phyloP scores from a whole-genome alignment of 2,797 vertebrate species.

The Myotis daubentonii region DNA sequence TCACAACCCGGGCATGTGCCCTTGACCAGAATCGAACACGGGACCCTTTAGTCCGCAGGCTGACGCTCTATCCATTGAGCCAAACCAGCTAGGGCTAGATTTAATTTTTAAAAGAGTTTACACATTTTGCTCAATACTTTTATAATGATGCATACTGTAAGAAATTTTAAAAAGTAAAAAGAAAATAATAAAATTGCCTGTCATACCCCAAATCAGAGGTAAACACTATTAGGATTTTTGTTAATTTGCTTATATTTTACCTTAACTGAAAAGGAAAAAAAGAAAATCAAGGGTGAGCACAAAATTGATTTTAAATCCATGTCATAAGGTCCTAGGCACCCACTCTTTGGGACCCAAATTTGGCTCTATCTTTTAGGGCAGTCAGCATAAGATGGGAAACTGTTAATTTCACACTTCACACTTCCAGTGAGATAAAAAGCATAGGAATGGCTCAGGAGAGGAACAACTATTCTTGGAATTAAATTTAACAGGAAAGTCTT shows the following conservation, averaged over 20 bases:
- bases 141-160: neutral
- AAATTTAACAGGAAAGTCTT: neutral
- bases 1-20: too few relatives aligned
- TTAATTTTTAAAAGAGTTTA: neutral
- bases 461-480: neutral
- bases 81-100: neutral
- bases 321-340: neutral
- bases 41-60: too few relatives aligned
- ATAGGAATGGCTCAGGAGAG: neutral
- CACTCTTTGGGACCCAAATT: neutral
- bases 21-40: too few relatives aligned
- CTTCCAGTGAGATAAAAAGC: neutral
- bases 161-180: slow-evolving; percentile 4
- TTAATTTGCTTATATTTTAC: neutral
- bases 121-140: neutral
- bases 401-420: neutral
- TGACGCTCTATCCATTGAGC: too few relatives aligned
- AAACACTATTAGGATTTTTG: neutral
- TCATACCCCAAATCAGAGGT: neutral
- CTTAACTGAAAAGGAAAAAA: neutral
- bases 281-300: neutral
- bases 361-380: neutral
- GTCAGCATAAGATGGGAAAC: neutral
- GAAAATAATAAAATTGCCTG: neutral
- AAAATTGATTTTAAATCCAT: slow-evolving; percentile 16